These are phyloP conservation scores for Hemiscyllium ocellatum DNA, from an alignment of 2,113 vertebrate species.

Conservation along the genomic window DNA sequence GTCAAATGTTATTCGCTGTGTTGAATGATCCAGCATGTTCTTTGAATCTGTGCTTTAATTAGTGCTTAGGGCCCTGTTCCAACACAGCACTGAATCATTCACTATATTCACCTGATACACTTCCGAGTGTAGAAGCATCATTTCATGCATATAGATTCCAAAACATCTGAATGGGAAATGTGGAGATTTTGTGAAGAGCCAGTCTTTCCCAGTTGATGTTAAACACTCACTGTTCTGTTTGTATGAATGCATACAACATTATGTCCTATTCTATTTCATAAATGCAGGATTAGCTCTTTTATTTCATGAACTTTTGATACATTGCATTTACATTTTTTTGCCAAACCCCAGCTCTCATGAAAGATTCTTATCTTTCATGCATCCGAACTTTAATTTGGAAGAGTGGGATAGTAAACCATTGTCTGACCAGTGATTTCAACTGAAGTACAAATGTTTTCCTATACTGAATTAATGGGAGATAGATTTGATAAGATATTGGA, in stretches of 20 bases:
- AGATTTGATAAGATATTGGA: neutral
- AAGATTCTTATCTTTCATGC: neutral
- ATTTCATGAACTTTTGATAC: neutral
- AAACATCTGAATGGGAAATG: neutral
- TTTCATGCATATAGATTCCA: neutral
- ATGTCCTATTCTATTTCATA: neutral
- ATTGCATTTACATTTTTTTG: neutral
- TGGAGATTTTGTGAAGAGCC: neutral
- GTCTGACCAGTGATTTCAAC: neutral
- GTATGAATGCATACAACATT: neutral
- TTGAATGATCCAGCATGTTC: conserved; percentile 3
- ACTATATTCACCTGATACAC: neutral
- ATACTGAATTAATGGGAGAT: neutral
- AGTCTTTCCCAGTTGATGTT: neutral
- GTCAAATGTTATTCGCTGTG: neutral
- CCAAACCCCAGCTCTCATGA: neutral
- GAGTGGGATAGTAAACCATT: neutral
- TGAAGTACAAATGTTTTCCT: neutral
- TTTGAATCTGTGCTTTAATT: neutral
- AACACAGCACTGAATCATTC: neutral
- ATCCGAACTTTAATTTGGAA: neutral
- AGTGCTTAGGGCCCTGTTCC: neutral
- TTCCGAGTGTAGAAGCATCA: neutral
- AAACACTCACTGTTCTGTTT: neutral
- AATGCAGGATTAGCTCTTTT: neutral